Base-by-base conservation (phyloP, 2,888 invertebrate genomes). In the Pyralis farinalis region DNA sequence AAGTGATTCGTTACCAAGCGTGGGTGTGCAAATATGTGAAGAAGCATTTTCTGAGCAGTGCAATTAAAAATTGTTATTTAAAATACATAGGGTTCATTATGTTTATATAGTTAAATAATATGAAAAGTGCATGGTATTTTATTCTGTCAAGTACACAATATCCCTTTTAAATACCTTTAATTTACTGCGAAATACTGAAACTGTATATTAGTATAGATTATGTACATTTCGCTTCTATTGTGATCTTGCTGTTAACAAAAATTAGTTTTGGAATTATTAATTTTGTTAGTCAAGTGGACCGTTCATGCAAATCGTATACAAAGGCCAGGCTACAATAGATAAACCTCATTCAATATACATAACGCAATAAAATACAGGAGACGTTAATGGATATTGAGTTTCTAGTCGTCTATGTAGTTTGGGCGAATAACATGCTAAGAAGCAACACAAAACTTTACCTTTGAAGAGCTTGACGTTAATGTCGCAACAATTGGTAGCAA, bases 371-470 rank as follows among this genome's bases (percentile, higher is more conserved):
- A 32, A 27, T 25, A n/a, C 9, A 35, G 22, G 7, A 22, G 12
- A 21, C 28, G 28, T 27, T n/a, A n/a, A 7, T 34, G 37, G 31
- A 27, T 30, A 31, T 7, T 35, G 38, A 34, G 28, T 38, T 34
- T 22, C 9, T 12, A 11, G 20, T 3, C 12, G 20, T 38, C 29
- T 25, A 8, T 32, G 9, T 1, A 11, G 27, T 3, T 37, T 33
- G 36, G 35, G 11, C 22, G 28, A 44, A 51, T 52, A 48, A 44
- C 87, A 87, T 88, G 87, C 87, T 78, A 85, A 70, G 70, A 86
- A 86, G 86, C 85, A 84, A 85, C 73, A 82, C 67, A 76, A 75
- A 79, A 85, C 74, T 73, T 86, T 88, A 87, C 87, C 87, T 87
- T 83, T 60, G 63, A 74, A 73, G 71, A 63, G 70, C 69, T 70